These are phyloP conservation scores for Micrasema longulum DNA, from an alignment of 1,140 invertebrate species.

Conservation along the genomic window DNA sequence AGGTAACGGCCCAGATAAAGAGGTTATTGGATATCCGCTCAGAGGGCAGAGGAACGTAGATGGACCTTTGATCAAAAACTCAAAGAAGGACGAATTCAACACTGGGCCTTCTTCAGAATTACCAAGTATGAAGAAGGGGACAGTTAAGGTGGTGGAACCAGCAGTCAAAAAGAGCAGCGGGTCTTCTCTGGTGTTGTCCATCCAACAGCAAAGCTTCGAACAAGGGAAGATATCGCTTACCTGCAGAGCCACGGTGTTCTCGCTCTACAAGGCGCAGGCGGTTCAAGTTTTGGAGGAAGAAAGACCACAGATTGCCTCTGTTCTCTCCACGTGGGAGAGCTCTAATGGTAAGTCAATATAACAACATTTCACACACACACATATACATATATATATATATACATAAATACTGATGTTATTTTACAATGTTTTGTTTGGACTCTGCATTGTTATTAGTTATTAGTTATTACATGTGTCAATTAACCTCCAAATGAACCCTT, in stretches of 20 bases:
- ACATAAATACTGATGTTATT: too few relatives aligned
- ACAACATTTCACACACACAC: too few relatives aligned
- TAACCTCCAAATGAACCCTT: too few relatives aligned
- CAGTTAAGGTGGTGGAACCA: constrained; percentile 3
- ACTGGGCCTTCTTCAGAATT: too few relatives aligned
- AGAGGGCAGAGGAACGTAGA: constrained; percentile 32
- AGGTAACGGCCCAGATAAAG: constrained; percentile 19
- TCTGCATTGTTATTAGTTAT: too few relatives aligned
- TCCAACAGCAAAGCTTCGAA: constrained; percentile 69
- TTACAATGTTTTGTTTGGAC: too few relatives aligned
- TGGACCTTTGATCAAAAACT: not conserved
- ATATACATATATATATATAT: too few relatives aligned
- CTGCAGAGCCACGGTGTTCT: constrained; percentile 74
- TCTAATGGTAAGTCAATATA: constrained; percentile 61
- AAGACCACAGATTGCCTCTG: constrained; percentile 75
- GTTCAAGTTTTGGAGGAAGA: constrained; percentile 75
- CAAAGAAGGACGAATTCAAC: not conserved
- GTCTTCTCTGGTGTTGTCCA: constrained; percentile 34
- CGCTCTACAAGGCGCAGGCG: constrained; percentile 70
- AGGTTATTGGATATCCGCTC: constrained; percentile 13
- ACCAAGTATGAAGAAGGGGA: not conserved
- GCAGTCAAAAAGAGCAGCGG: constrained; percentile 42
- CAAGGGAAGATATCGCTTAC: constrained; percentile 72
- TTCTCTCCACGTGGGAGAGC: constrained; percentile 73
- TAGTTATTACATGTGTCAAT: too few relatives aligned